Conservation (phyloP, 2,113 vertebrate genomes). For the Stictonetta naevosa region DNA sequence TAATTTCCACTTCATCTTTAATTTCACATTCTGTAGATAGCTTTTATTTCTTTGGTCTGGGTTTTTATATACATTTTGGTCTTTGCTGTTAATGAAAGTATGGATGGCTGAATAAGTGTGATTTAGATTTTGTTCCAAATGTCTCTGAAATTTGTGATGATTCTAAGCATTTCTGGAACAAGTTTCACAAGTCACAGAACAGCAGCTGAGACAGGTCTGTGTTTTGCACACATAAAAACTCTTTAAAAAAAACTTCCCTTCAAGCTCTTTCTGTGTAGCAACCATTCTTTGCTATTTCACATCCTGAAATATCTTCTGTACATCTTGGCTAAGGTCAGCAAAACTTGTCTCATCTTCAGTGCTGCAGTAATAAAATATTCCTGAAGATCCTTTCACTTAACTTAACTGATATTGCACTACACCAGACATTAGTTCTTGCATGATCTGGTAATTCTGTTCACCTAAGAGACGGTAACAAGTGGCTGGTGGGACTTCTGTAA, state of each 20-base stretch:
- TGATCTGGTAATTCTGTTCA: background rate
- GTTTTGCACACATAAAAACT: background rate
- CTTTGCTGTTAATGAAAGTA: slow-evolving; percentile 6
- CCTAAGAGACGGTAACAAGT: background rate
- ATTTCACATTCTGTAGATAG: background rate
- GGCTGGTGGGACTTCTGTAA: background rate
- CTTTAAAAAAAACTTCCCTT: background rate
- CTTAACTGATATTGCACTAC: background rate
- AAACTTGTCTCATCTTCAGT: background rate
- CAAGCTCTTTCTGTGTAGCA: background rate
- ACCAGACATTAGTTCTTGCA: background rate
- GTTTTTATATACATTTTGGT: background rate
- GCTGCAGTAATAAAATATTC: background rate
- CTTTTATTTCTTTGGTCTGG: background rate
- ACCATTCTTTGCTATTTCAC: background rate
- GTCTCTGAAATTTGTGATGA: background rate
- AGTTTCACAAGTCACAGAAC: slow-evolving; percentile 20
- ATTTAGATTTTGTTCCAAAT: slow-evolving; percentile 18
- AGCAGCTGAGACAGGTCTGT: background rate
- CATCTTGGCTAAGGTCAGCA: background rate
- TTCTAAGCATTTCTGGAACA: slow-evolving; percentile 20
- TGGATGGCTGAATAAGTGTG: background rate
- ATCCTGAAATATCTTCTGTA: background rate
- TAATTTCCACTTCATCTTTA: background rate
- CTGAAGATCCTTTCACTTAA: background rate